A percentile compares a stretch with the other conserved stretches of the same genome.
Conservation (phyloP, 2,113 vertebrate genomes). For the Machaerirhynchus nigripectus region DNA sequence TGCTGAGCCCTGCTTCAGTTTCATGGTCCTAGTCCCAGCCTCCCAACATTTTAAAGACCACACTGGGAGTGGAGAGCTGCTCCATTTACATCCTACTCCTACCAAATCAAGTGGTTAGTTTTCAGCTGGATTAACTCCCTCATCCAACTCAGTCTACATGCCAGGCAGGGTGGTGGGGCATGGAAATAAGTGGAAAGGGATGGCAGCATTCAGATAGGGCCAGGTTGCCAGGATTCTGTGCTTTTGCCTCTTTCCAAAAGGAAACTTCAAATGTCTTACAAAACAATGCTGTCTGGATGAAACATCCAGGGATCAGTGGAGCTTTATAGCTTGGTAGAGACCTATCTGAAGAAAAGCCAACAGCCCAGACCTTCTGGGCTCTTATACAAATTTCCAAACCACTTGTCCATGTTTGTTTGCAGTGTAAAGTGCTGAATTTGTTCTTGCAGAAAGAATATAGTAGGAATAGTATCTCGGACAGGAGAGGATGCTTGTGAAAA, state of each 20-base stretch:
- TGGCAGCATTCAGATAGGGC: neutral
- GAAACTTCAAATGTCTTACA: neutral
- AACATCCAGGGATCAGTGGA: neutral
- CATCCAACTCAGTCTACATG: neutral
- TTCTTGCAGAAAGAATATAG: neutral
- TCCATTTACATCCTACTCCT: neutral
- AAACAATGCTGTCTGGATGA: neutral
- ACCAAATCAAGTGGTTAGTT: neutral
- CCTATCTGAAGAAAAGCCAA: neutral
- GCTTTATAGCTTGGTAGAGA: neutral
- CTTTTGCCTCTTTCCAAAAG: neutral
- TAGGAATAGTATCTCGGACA: neutral
- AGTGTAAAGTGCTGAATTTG: neutral
- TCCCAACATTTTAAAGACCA: neutral
- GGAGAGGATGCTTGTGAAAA: neutral
- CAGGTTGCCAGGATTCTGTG: neutral
- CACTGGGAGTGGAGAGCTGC: neutral
- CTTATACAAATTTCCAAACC: neutral
- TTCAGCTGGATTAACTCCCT: neutral
- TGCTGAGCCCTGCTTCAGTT: neutral
- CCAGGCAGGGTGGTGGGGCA: neutral
- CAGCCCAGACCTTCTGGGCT: neutral
- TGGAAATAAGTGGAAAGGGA: neutral
- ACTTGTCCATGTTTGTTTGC: neutral
- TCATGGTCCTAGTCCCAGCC: neutral